Conservation (phyloP, 2,113 vertebrate genomes). For the Strix uralensis region DNA sequence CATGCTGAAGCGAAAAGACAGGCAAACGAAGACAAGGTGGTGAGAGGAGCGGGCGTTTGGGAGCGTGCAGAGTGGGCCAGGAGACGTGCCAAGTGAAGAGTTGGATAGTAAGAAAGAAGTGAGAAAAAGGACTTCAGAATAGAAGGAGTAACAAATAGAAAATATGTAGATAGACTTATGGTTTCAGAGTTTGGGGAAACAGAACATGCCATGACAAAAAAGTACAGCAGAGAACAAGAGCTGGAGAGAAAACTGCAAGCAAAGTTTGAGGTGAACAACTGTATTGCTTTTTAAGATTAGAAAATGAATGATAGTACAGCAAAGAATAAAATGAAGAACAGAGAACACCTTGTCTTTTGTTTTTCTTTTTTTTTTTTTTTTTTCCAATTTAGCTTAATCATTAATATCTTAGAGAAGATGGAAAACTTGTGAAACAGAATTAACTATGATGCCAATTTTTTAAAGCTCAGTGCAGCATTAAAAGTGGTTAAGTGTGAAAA, state of each 20-base stretch:
- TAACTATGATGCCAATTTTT: background rate
- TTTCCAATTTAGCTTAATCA: background rate
- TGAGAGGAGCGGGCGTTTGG: background rate
- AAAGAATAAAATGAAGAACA: background rate
- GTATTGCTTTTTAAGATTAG: background rate
- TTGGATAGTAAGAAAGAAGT: background rate
- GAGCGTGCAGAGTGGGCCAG: background rate
- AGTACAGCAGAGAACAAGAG: background rate
- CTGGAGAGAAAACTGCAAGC: background rate
- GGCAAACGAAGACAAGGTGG: background rate
- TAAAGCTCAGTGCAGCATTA: background rate
- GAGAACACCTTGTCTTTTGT: rapidly evolving
- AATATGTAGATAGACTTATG: background rate
- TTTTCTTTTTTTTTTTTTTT: background rate
- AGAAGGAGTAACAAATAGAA: background rate
- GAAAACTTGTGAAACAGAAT: background rate
- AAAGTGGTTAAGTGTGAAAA: background rate
- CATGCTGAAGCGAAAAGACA: background rate
- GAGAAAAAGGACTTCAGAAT: background rate
- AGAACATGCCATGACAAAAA: background rate
- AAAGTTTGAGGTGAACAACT: background rate
- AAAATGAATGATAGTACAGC: background rate
- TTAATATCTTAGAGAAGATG: background rate
- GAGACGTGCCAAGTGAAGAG: background rate
- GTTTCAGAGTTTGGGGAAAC: background rate